Conservation (phyloP, 2,888 invertebrate genomes). For the Oscheius sp. region DNA sequence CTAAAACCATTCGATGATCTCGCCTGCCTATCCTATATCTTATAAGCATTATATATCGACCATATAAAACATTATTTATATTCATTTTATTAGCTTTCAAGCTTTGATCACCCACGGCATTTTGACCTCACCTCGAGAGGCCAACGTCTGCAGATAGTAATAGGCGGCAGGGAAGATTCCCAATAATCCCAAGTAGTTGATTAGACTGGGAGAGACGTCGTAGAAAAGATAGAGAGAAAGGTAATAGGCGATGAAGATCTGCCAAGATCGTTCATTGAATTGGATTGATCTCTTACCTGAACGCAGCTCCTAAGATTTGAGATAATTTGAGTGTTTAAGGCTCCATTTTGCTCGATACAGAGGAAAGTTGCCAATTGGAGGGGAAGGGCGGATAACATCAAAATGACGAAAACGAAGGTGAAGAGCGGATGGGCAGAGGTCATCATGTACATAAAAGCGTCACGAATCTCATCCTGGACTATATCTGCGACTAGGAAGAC, state of each 20-base stretch:
- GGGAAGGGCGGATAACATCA: constrained; percentile 38
- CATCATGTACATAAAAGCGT: constrained; percentile 68
- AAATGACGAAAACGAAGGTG: constrained; percentile 44
- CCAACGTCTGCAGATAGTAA: constrained; percentile 17
- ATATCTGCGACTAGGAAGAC: constrained; percentile 66
- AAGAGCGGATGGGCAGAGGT: constrained; percentile 63
- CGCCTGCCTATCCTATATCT: background rate
- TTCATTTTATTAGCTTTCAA: background rate
- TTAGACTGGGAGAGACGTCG: constrained; percentile 56
- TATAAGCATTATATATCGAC: background rate
- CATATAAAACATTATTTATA: background rate
- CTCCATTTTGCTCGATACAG: constrained; percentile 47
- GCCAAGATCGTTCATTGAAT: too few species aligned
- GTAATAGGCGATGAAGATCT: constrained; percentile 62
- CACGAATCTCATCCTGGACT: constrained; percentile 68
- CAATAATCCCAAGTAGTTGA: constrained; percentile 53
- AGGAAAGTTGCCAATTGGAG: constrained; percentile 54
- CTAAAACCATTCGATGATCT: background rate
- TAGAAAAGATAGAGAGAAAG: constrained; percentile 65
- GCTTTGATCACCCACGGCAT: constrained; percentile 27
- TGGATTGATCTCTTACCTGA: constrained; percentile 50
- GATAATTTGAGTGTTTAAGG: constrained; percentile 57
- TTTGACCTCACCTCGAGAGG: background rate
- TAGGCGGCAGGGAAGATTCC: constrained; percentile 33
- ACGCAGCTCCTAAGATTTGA: constrained; percentile 56